A percentile compares a stretch with the other conserved stretches of the same genome.
Conservation (phyloP, 2,113 vertebrate species). For the Ceuthmochares aereus region DNA sequence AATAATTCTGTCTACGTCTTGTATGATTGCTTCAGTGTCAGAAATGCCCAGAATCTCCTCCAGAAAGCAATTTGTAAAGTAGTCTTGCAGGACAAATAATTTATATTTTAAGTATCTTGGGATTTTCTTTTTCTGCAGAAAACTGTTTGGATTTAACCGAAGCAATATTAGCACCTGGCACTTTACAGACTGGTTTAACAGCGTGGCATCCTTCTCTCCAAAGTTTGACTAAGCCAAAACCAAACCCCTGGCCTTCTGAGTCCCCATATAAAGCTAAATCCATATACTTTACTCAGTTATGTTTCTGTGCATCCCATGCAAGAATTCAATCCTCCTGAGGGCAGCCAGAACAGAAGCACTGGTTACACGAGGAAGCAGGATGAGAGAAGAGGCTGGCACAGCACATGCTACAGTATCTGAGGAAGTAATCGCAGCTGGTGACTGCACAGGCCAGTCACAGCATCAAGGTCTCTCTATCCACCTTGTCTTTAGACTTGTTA, state of each 20-base stretch:
- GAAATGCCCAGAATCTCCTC: neutral
- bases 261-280: neutral
- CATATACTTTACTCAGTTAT: neutral
- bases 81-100: neutral
- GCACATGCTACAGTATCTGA: neutral
- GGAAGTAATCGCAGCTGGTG: neutral
- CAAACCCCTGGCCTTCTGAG: neutral
- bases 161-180: neutral
- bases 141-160: fast-evolving
- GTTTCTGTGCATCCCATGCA: neutral
- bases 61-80: neutral
- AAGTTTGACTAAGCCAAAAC: neutral
- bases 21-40: neutral
- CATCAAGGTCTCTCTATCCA: neutral
- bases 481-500: fast-evolving
- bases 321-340: neutral
- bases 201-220: fast-evolving
- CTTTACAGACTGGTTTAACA: neutral
- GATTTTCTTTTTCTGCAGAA: neutral
- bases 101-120: neutral
- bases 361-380: neutral
- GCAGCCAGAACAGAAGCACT: neutral
- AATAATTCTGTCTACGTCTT: neutral
- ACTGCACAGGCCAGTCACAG: neutral
- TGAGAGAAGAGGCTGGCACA: neutral